A percentile compares a stretch with the other conserved stretches of the same genome.
Conservation (phyloP, 2,888 invertebrate genomes). For the Chrysotoxum bicinctum region DNA sequence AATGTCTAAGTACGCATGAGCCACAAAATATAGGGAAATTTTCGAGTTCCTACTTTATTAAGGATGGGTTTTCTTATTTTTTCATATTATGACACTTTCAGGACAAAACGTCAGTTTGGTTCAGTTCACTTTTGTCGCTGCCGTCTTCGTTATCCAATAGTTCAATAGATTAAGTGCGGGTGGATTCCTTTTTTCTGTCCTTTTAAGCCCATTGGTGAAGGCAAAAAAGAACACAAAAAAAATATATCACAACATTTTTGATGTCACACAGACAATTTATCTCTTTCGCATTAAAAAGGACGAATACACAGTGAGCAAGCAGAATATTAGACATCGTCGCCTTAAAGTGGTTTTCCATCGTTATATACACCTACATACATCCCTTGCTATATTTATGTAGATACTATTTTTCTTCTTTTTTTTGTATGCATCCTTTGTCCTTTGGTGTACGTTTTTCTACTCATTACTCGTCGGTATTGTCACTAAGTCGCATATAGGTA, state of each 20-base stretch:
- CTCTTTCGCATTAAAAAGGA: conserved; percentile 45
- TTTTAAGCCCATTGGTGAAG: conserved; percentile 7
- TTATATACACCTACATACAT: conserved; percentile 29
- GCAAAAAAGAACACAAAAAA: conserved; percentile 27
- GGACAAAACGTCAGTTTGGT: conserved; percentile 68
- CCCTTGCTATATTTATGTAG: conserved; percentile 19
- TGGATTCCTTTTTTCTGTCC: conserved; percentile 36
- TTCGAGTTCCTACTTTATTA: background rate
- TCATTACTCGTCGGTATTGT: conserved; percentile 59
- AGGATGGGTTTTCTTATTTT: conserved; percentile 48
- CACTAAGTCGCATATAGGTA: conserved; percentile 59
- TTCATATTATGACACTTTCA: conserved; percentile 57
- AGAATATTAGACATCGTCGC: conserved; percentile 48
- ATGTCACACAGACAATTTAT: conserved; percentile 53
- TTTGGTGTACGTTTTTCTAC: conserved; percentile 56
- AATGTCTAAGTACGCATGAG: conserved; percentile 38
- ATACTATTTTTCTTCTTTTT: conserved; percentile 29
- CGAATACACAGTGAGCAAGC: conserved; percentile 23
- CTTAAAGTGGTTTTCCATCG: conserved; percentile 36
- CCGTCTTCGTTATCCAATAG: conserved; percentile 49
- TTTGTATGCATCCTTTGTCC: conserved; percentile 54
- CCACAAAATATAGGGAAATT: conserved; percentile 62
- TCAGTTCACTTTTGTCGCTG: conserved; percentile 65
- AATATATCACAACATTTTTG: conserved; percentile 37
- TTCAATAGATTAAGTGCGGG: conserved; percentile 49